Evolutionary conservation across 2,113 vertebrate genomes (phyloP).

Genomic region (Siniperca knerii): DNA sequence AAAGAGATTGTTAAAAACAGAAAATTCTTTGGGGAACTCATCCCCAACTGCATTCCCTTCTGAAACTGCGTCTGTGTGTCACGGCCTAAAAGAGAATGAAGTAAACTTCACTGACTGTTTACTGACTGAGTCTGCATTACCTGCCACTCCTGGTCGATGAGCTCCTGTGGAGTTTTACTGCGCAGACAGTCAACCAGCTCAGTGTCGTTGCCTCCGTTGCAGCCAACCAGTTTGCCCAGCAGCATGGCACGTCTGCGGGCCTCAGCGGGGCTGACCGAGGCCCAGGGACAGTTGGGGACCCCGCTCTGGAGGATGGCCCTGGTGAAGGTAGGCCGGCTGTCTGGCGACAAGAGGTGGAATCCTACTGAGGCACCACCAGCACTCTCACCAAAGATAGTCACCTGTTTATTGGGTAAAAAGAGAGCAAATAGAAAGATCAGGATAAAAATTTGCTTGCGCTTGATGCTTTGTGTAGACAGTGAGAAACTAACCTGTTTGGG

Average conservation of each 20-base stretch:
- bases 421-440: neutral
- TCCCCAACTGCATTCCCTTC: neutral
- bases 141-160: conserved; percentile 89
- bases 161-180: conserved; percentile 82
- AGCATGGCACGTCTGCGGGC: conserved; percentile 86
- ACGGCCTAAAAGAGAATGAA: neutral
- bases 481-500: conserved; percentile 78
- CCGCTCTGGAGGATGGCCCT: conserved; percentile 92
- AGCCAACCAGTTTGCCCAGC: conserved; percentile 87
- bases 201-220: conserved; percentile 87
- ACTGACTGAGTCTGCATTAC: conserved; percentile 72
- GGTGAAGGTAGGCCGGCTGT: conserved; percentile 87
- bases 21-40: neutral
- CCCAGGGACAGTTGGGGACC: conserved; percentile 92
- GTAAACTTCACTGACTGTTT: neutral
- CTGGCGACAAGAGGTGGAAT: conserved; percentile 89
- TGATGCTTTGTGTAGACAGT: neutral
- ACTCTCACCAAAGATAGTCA: conserved; percentile 95
- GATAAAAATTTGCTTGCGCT: accelerated
- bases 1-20: neutral
- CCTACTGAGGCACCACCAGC: conserved; percentile 91
- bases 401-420: conserved; percentile 52
- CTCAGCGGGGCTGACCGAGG: conserved; percentile 86
- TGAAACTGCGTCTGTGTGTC: neutral
- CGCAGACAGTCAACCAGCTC: conserved; percentile 90